phyloP scores from a whole-genome alignment of 2,113 vertebrate species.

The Oxygymnocypris stewartii region DNA sequence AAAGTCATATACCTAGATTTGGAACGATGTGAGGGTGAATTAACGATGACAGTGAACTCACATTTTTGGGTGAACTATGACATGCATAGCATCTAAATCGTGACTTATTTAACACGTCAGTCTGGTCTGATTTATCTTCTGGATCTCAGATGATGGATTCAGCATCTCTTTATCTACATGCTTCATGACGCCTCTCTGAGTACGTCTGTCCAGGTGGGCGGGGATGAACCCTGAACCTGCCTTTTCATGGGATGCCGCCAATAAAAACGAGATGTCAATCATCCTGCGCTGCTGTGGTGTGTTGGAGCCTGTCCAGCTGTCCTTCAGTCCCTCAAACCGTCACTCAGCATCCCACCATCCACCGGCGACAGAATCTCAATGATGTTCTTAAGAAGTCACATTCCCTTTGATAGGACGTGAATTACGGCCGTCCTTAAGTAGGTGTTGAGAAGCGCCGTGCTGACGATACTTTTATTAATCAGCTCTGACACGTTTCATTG shows the following conservation, averaged over 20 bases:
- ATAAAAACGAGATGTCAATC: conserved; percentile 72
- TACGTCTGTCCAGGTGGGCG: conserved; percentile 53
- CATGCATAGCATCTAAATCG: not conserved
- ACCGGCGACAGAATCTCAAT: conserved; percentile 6
- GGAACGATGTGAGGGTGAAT: not conserved
- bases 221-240: conserved; percentile 57
- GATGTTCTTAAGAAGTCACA: conserved; percentile 17
- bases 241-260: conserved; percentile 59
- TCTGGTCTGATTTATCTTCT: conserved; percentile 16
- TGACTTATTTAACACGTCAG: conserved; percentile 16
- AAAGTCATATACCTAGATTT: not conserved
- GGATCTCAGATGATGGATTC: conserved; percentile 51
- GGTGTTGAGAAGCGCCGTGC: conserved; percentile 43
- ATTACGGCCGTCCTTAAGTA: conserved; percentile 47
- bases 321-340: conserved; percentile 5
- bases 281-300: conserved; percentile 29
- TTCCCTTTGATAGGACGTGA: conserved; percentile 25
- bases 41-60: not conserved
- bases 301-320: not conserved
- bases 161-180: conserved; percentile 49
- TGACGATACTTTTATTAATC: conserved; percentile 55
- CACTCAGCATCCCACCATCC: conserved; percentile 15
- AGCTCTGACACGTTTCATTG: conserved; percentile 53
- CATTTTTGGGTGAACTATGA: not conserved
- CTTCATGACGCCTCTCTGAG: conserved; percentile 40